Evolutionary conservation across 2,113 vertebrate species (phyloP).

Genomic region (Pachyramphus minor): DNA sequence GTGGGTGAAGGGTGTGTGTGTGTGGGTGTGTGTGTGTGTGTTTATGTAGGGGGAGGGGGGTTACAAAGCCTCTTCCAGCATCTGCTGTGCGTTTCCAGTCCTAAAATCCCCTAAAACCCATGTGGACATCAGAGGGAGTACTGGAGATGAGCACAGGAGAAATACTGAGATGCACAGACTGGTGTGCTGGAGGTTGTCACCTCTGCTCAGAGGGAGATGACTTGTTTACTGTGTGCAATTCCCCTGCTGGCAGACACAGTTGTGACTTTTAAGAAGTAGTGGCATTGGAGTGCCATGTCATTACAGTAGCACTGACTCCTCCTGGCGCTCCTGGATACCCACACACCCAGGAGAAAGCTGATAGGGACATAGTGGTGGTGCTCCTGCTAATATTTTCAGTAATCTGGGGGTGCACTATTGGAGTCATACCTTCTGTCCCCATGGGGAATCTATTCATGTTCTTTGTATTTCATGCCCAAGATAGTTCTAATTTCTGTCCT

Average conservation of each 20-base stretch:
- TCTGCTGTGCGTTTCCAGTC: neutral
- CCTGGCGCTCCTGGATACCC: neutral
- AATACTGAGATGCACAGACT: neutral
- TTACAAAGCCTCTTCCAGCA: neutral
- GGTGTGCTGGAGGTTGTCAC: neutral
- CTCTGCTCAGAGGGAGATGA: neutral
- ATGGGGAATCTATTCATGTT: neutral
- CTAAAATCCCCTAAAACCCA: neutral
- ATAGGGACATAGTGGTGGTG: too few relatives aligned
- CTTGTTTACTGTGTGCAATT: accelerated
- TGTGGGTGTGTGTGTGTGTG: too few relatives aligned
- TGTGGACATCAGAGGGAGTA: neutral
- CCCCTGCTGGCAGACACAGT: neutral
- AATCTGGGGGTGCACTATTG: neutral
- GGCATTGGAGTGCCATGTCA: neutral
- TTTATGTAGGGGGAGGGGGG: neutral
- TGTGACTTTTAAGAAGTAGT: neutral
- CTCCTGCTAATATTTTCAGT: neutral
- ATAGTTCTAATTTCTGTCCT: neutral
- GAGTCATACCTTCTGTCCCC: neutral
- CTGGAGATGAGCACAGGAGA: neutral
- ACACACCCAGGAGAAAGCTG: neutral
- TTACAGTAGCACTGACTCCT: neutral
- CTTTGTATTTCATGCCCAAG: neutral
- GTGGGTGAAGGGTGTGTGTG: neutral